These are phyloP conservation scores for Dermolepida albohirtum DNA, from an alignment of 2,888 invertebrate species.

Conservation along the genomic window DNA sequence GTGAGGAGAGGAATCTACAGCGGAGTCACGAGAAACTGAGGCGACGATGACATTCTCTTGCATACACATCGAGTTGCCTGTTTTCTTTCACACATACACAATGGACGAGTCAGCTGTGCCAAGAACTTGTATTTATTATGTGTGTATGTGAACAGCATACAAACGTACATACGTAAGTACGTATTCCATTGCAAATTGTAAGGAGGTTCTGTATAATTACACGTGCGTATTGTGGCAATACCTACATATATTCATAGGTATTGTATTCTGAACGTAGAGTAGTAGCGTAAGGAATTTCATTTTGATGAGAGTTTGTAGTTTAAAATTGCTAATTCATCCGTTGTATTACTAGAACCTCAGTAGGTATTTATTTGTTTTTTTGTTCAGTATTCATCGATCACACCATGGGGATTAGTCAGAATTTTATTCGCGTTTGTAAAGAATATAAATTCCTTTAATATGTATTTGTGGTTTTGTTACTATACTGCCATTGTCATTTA, in stretches of 20 bases:
- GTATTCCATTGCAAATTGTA: constrained; percentile 30
- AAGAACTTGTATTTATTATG: constrained; percentile 4
- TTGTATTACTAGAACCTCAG: background rate
- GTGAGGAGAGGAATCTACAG: background rate
- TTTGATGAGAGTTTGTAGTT: constrained; percentile 8
- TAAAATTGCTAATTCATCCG: constrained; percentile 22
- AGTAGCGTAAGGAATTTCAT: constrained; percentile 4
- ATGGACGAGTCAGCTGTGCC: constrained; percentile 24
- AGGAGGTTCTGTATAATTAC: constrained; percentile 33
- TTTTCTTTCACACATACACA: constrained; percentile 37
- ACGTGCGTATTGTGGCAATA: constrained; percentile 8
- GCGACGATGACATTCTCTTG: constrained; percentile 28
- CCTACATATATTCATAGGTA: background rate
- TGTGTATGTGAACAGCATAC: constrained; percentile 24
- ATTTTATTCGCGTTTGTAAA: too few species aligned
- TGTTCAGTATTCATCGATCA: too few species aligned
- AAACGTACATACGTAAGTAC: background rate
- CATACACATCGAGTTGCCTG: constrained; percentile 5
- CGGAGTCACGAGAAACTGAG: background rate
- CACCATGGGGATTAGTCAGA: too few species aligned
- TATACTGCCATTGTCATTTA: too few species aligned
- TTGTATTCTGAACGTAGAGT: constrained; percentile 8
- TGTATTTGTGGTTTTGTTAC: too few species aligned
- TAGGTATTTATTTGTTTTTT: too few species aligned
- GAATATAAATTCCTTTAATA: too few species aligned